A percentile compares a stretch with the other conserved stretches of the same genome.
These are phyloP conservation scores for Hyposoter dolosus DNA, from an alignment of 2,888 invertebrate species.

Conservation along the genomic window DNA sequence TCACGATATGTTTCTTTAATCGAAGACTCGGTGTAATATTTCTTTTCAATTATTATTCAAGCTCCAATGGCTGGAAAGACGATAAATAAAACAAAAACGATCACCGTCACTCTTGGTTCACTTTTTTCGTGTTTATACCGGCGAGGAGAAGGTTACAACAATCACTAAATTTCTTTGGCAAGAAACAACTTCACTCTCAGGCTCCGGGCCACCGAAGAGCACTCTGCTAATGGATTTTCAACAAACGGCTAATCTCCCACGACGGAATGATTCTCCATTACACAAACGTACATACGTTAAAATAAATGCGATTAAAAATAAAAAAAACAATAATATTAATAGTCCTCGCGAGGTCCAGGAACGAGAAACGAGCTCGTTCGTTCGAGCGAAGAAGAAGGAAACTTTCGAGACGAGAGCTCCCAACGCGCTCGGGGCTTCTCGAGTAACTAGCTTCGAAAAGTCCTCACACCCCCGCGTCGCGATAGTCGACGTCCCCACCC, in stretches of 20 bases:
- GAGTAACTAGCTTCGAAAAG: slow-evolving; percentile 76
- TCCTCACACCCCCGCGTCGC: slow-evolving; percentile 78
- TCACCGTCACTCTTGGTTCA: slow-evolving; percentile 35
- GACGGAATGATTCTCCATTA: neutral
- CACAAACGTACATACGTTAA: neutral
- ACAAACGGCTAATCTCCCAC: neutral
- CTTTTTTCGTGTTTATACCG: slow-evolving; percentile 1
- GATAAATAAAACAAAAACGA: slow-evolving; percentile 13
- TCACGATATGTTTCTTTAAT: neutral
- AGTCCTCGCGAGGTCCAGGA: slow-evolving; percentile 20
- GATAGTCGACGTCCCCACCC: slow-evolving; percentile 50
- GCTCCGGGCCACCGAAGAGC: neutral
- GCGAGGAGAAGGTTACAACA: neutral
- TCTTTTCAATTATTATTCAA: neutral
- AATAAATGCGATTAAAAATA: neutral
- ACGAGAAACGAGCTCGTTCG: slow-evolving; percentile 12
- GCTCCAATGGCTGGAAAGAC: neutral
- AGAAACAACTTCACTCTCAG: neutral
- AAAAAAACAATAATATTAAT: neutral
- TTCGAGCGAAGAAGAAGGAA: slow-evolving; percentile 19
- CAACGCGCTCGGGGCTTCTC: slow-evolving; percentile 78
- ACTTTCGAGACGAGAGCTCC: slow-evolving; percentile 70
- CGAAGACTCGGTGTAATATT: neutral
- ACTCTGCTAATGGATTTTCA: slow-evolving; percentile 21
- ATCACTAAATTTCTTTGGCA: slow-evolving; percentile 35